Base-by-base conservation (phyloP, 2,113 vertebrate genomes). In the Isurus oxyrinchus region DNA sequence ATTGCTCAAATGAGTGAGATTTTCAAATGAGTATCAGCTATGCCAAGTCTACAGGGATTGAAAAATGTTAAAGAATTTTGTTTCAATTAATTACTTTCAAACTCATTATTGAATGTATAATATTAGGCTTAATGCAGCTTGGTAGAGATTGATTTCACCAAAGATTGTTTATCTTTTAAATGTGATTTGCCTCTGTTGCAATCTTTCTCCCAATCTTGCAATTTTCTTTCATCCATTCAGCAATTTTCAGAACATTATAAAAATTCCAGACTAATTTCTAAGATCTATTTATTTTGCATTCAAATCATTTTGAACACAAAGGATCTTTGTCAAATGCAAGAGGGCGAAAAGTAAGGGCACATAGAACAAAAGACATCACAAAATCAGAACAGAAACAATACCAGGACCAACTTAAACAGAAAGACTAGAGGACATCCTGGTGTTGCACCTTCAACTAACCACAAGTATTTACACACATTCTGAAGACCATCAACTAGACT, bases 81-180 rank as follows among this genome's bases (percentile, higher is more conserved):
- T 66, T 94, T 66, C 40, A 94, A 67, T 94, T 44, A 94, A 94
- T 94, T 40, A 63, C 93, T 94, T 67, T 49, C 93, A 67, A 63
- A 94, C 67, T 67, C 61, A 44, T 94, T 94, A 94, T 67, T 94
- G 61, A 40, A 63, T 40, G 8, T 31, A 94, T 40, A 67, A 49
- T 94, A 67, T 49, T 94, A n/a, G 57, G 49, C 63, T 67, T 94
- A 31, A 94, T 13, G 61, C 61, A 44, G 25, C 63, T 67, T n/a
- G n/a, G n/a, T 67, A 44, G 40, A 23, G 61, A 94, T 27, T 94
- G n/a, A 66, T 67, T 44, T 25, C 59, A 67, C 40, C 23, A 0
- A 59, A 44, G 93, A 1, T 44, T 94, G 23, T 94, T 40, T 10
- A 19, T 94, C n/a, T 25, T 67, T 67, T n/a, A 67, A 44, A 63